phyloP scores from a whole-genome alignment of 2,797 vertebrate genomes.

The Lycodopsis pacificus region DNA sequence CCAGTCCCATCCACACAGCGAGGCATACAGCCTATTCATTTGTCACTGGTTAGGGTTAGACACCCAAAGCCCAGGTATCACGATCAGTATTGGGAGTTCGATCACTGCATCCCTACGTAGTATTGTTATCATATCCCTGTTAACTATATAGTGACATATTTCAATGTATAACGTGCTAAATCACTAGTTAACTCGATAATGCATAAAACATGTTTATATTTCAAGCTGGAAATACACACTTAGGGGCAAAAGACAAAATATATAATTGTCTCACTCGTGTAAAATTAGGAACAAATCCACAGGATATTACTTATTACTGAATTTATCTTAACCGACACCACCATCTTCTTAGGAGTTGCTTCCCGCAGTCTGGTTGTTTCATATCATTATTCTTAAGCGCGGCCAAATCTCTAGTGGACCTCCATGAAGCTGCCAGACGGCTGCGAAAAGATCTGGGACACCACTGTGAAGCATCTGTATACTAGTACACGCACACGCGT shows the following conservation, averaged over 20 bases:
- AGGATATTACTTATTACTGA: conserved; percentile 27
- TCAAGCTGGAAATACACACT: conserved; percentile 27
- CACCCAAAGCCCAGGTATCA: neutral
- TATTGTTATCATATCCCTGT: conserved; percentile 1
- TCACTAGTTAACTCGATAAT: neutral
- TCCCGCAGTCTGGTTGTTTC: conserved; percentile 34
- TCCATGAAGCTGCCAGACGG: conserved; percentile 43
- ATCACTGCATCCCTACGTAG: neutral
- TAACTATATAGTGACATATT: neutral
- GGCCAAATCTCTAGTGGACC: conserved; percentile 43
- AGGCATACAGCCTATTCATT: neutral
- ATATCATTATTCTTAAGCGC: conserved; percentile 51
- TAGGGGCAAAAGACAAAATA: conserved; percentile 8
- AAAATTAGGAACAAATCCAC: conserved; percentile 35
- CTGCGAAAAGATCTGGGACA: conserved; percentile 60
- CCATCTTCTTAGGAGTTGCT: conserved; percentile 22
- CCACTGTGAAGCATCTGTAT: conserved; percentile 33
- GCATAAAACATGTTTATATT: conserved; percentile 2
- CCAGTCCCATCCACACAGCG: too few relatives aligned
- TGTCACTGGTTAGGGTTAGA: neutral
- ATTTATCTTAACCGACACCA: conserved; percentile 29
- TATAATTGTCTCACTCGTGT: conserved; percentile 3
- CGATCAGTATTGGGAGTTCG: neutral
- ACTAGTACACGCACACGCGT: neutral
- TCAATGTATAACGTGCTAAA: conserved; percentile 5